Conservation (phyloP, 2,888 invertebrate species). For the Diogma glabrata region DNA sequence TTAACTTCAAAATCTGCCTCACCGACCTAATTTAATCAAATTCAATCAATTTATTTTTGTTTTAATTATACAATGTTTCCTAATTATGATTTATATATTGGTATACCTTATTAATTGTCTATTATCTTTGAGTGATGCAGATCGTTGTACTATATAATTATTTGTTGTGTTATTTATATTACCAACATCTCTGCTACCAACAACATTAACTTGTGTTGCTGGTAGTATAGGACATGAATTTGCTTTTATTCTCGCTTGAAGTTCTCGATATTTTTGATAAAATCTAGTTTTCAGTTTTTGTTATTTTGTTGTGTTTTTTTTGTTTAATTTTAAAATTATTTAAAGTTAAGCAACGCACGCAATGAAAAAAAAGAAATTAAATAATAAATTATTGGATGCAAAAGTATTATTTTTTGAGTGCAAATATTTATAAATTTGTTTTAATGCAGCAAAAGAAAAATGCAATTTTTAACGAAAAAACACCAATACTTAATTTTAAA, state of each 20-base stretch:
- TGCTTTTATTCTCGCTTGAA: slow-evolving; percentile 80
- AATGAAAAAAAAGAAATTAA: slow-evolving; percentile 17
- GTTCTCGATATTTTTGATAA: slow-evolving; percentile 78
- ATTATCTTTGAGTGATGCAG: slow-evolving; percentile 46
- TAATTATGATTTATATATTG: no score
- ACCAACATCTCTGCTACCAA: slow-evolving; percentile 24
- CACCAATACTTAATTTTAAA: no score
- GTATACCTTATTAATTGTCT: slow-evolving; percentile 37
- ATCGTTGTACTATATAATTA: slow-evolving; percentile 43
- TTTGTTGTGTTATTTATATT: slow-evolving; percentile 37
- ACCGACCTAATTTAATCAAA: no score
- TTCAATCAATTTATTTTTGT: no score
- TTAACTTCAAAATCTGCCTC: no score
- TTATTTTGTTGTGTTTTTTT: slow-evolving; percentile 19
- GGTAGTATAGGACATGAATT: slow-evolving; percentile 67
- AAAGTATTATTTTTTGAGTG: no score
- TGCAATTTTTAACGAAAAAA: no score
- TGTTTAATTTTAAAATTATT: slow-evolving; percentile 23
- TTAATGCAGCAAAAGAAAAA: no score
- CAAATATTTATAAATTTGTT: no score
- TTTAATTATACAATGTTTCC: no score
- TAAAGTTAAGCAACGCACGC: slow-evolving; percentile 14
- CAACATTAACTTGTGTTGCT: slow-evolving; percentile 42
- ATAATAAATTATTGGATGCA: no score
- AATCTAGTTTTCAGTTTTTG: slow-evolving; percentile 47